Conservation (phyloP, 2,113 vertebrate genomes). For the Actenoides lindsayi region DNA sequence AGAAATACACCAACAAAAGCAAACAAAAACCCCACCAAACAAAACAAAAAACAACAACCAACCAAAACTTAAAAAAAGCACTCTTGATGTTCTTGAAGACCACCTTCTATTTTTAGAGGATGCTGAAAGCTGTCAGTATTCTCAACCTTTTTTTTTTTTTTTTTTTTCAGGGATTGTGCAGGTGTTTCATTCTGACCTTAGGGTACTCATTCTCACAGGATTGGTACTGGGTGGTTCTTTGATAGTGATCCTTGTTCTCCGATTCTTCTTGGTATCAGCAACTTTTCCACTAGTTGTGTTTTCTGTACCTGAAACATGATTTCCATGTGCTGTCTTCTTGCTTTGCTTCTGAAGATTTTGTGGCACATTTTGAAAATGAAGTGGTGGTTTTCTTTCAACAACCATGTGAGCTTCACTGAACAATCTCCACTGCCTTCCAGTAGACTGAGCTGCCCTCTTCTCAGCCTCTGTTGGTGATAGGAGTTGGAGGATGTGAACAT, state of each 20-base stretch:
- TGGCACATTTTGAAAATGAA: not conserved
- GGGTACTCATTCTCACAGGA: not conserved
- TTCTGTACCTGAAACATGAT: not conserved
- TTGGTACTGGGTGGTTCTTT: not conserved
- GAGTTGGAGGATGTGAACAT: not conserved
- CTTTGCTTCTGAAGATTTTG: not conserved
- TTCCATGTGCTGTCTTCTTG: not conserved
- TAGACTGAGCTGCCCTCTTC: not conserved
- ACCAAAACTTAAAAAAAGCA: too few relatives aligned
- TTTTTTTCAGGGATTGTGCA: not conserved
- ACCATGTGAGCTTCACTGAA: not conserved
- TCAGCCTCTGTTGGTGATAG: not conserved
- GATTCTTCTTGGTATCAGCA: not conserved
- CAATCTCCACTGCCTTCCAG: not conserved
- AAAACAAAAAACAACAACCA: too few relatives aligned
- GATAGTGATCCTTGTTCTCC: not conserved
- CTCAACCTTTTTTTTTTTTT: not conserved
- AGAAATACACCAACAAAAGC: too few relatives aligned
- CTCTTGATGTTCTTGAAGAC: not conserved
- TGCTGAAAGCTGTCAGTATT: not conserved
- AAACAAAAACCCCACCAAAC: too few relatives aligned
- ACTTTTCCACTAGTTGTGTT: not conserved
- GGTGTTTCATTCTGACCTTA: not conserved
- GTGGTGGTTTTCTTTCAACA: not conserved
- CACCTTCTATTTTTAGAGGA: not conserved